Base-by-base conservation (phyloP, 2,797 vertebrate genomes). In the Vireo griseus region DNA sequence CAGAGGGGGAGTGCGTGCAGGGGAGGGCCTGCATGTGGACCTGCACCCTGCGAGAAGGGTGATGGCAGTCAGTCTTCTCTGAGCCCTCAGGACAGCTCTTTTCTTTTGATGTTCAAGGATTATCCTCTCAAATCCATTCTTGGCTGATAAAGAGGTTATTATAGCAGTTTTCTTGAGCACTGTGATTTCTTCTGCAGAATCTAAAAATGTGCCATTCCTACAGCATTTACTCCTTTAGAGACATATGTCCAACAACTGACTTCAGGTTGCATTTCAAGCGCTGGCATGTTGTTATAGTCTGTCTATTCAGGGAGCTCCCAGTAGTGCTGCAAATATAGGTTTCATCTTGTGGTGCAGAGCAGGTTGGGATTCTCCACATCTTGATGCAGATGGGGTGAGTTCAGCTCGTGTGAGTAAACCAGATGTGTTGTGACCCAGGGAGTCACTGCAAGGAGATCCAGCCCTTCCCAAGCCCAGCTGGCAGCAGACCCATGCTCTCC, bases 141-240 rank as follows among this genome's bases (percentile, higher is more conserved):
- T 91, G 62, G 54, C 73, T 90, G 83, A 62, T 86, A 77, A 67
- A 81, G 77, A 86, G 77, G 33, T 35, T 92, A 84, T 93, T 86
- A 33, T 28, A 86, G 84, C 40, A 35, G 28, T 91, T 90, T 74
- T 90, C 85, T 62, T 72, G 69, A 90, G 47, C 13, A 16, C 76
- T 66, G 24, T 72, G 31, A 45, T 92, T 66, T 92, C 67, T 92
- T 87, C 84, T 91, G 57, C 63, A 52, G 81, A 55, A 44, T 89
- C 47, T 90, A 59, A 91, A 91, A 80, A 31, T 50, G 54, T 86
- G 54, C 50, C 35, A 9, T 57, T 91, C 42, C 42, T 61, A 21
- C 29, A 77, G 58, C 50, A 33, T 39, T 65, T 80, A 21, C 5
- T 95, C n/a, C 72, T 52, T 63, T 57, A 52, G 68, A 90, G 54